Conservation (phyloP, 2,888 invertebrate species). For the Anthrax anthrax region DNA sequence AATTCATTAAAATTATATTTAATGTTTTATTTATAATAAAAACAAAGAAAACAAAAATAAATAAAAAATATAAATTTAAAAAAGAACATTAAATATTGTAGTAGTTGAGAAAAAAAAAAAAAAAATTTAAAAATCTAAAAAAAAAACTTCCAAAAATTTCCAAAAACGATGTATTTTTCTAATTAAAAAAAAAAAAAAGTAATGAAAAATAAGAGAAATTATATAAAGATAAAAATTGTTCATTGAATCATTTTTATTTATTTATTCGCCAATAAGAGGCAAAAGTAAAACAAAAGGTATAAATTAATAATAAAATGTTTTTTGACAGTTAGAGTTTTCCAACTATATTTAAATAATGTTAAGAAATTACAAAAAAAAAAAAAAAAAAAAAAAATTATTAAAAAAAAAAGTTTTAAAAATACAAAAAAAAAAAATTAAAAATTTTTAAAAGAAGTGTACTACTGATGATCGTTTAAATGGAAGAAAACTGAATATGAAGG, state of each 20-base stretch:
- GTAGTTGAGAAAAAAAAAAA: slow-evolving; percentile 4
- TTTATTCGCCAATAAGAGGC: not conserved
- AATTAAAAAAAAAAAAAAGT: not conserved
- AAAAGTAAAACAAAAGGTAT: not conserved
- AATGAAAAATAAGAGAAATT: no score
- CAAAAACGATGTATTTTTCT: slow-evolving; percentile 5
- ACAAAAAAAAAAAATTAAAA: not conserved
- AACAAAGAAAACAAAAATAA: not conserved
- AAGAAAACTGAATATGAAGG: no score
- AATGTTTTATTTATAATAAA: slow-evolving; percentile 6
- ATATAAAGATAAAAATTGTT: not conserved
- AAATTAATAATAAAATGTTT: not conserved
- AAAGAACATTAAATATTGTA: not conserved
- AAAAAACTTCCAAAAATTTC: not conserved
- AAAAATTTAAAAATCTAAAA: not conserved
- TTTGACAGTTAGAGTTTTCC: not conserved
- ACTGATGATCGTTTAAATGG: no score
- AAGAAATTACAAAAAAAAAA: no score
- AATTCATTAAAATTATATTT: no score
- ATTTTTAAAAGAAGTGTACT: no score
- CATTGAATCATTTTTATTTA: not conserved
- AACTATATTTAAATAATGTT: not conserved
- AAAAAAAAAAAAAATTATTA: not conserved
- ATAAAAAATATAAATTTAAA: not conserved
- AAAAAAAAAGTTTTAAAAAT: not conserved